Percentiles rank a stretch among this genome's conserved stretches.
Conservation (phyloP, 2,113 vertebrate species). For the Anser cygnoides region DNA sequence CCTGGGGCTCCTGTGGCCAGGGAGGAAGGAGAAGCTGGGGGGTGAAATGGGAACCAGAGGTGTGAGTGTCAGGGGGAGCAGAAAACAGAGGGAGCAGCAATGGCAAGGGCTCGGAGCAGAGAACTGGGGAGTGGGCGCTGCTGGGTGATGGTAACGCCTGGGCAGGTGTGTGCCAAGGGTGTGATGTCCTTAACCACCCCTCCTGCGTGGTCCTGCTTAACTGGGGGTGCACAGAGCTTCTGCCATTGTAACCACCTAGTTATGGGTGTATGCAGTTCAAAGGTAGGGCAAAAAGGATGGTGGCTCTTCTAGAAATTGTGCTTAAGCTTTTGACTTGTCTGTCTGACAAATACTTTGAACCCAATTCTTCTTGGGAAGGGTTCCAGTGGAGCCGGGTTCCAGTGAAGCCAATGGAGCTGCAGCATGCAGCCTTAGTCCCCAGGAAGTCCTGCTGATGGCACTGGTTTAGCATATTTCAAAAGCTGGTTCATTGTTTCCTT, state of each 20-base stretch:
- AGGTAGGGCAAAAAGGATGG: accelerated
- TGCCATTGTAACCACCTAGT: not conserved
- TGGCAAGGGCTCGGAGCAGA: not conserved
- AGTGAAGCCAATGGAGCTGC: accelerated
- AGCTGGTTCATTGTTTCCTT: not conserved
- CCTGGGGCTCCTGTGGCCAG: accelerated
- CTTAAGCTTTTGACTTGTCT: not conserved
- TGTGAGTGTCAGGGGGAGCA: not conserved
- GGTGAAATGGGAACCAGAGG: not conserved
- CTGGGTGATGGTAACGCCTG: not conserved
- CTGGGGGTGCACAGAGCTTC: not conserved
- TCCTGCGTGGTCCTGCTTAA: not conserved
- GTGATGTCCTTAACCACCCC: accelerated
- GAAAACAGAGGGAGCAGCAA: not conserved
- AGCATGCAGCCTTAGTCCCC: accelerated
- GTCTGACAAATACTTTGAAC: not conserved
- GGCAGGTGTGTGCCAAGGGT: not conserved
- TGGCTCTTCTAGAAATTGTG: not conserved
- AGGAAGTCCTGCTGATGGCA: not conserved
- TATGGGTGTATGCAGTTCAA: accelerated
- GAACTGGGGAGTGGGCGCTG: accelerated
- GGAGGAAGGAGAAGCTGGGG: not conserved
- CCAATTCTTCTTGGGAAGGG: not conserved
- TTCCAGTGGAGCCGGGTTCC: not conserved
- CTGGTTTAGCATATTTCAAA: not conserved